Conservation (phyloP, 2,797 vertebrate genomes). For the Diplodus sargus region DNA sequence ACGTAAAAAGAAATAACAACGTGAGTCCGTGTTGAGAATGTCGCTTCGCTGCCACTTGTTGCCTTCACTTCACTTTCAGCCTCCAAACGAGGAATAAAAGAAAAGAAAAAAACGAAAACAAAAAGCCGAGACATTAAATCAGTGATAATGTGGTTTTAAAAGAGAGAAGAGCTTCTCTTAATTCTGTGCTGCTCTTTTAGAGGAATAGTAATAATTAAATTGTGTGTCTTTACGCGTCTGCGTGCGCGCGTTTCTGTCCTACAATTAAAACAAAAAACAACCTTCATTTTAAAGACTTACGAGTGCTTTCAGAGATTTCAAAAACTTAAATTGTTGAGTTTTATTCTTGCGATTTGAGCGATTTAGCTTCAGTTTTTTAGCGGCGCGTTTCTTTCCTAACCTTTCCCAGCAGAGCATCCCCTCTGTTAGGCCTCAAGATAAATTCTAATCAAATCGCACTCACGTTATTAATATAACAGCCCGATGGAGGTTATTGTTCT, state of each 20-base stretch:
- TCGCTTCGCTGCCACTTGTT: conserved; percentile 66
- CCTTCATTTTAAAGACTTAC: neutral
- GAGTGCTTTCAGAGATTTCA: neutral
- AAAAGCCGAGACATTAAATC: neutral
- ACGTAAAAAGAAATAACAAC: neutral
- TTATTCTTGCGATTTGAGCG: neutral
- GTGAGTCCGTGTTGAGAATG: neutral
- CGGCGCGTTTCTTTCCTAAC: neutral
- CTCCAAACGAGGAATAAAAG: neutral
- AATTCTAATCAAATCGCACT: conserved; percentile 24
- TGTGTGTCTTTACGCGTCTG: neutral
- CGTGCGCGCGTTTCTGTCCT: conserved; percentile 6
- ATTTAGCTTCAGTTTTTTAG: neutral
- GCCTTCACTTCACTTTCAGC: conserved; percentile 35
- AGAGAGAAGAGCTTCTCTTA: neutral
- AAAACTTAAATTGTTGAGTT: neutral
- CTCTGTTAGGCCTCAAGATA: conserved; percentile 11
- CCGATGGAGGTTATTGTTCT: neutral
- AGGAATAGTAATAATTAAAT: no score
- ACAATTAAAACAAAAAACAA: neutral
- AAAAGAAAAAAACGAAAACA: no score
- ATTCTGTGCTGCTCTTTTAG: neutral
- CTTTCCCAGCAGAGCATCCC: conserved; percentile 2
- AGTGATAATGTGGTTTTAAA: neutral
- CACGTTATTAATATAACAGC: no score